Evolutionary conservation across 2,113 vertebrate genomes (phyloP).

Genomic region (Elephantulus edwardii): DNA sequence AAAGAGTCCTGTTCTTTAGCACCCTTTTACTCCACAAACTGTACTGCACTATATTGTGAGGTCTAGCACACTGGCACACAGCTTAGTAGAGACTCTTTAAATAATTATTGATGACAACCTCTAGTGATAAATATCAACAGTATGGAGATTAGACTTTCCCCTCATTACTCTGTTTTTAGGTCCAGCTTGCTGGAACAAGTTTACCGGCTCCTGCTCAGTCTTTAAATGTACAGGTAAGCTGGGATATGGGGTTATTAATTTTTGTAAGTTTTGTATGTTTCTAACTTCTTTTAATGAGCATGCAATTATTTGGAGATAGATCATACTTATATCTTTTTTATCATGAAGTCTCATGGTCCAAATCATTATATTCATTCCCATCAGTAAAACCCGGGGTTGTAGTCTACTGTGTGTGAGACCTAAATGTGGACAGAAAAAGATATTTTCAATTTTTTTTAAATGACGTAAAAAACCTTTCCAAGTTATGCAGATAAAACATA

Average conservation of each 20-base stretch:
- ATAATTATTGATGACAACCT: not conserved
- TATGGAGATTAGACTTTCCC: not conserved
- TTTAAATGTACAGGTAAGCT: conserved; percentile 88
- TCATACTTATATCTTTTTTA: conserved; percentile 6
- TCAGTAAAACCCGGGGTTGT: conserved; percentile 37
- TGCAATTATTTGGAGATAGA: not conserved
- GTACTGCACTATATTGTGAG: not conserved
- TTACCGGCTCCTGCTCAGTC: conserved; percentile 90
- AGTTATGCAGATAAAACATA: not conserved
- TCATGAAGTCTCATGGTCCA: conserved; percentile 2
- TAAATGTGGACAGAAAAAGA: not conserved
- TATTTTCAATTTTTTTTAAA: not conserved
- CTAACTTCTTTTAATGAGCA: not conserved
- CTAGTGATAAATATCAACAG: not conserved
- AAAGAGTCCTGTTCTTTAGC: not conserved
- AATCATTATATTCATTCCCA: conserved; percentile 40
- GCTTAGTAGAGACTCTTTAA: not conserved
- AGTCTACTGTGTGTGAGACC: not conserved
- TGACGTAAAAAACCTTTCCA: conserved; percentile 28
- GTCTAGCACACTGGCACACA: not conserved
- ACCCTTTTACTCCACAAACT: not conserved
- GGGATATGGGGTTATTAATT: not conserved
- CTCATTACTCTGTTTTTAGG: conserved; percentile 79
- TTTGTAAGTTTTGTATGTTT: not conserved
- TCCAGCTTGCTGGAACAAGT: conserved; percentile 90